Evolutionary conservation across 2,888 invertebrate species (phyloP).

Genomic region (Megastigmus dorsalis): DNA sequence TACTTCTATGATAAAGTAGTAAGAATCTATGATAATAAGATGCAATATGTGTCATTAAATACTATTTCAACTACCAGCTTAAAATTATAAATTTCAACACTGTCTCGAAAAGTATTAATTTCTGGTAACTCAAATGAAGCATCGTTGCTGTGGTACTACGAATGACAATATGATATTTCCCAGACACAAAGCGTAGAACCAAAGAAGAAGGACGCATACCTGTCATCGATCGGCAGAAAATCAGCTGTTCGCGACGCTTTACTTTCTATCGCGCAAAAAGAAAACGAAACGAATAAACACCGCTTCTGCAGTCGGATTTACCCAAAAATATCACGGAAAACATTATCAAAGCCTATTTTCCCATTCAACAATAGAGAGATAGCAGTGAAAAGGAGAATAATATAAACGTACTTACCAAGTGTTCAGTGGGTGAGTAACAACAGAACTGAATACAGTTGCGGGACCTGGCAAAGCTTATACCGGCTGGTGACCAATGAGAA

Average conservation of each 20-base stretch:
- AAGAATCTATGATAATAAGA: too few species aligned
- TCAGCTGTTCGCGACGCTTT: conserved; percentile 43
- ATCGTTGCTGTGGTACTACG: too few species aligned
- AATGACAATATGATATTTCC: too few species aligned
- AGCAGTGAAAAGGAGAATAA: background rate
- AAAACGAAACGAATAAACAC: background rate
- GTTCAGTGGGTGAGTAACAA: conserved; percentile 68
- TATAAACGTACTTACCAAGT: conserved; percentile 66
- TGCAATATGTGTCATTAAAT: too few species aligned
- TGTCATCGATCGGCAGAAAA: conserved; percentile 27
- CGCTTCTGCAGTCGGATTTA: background rate
- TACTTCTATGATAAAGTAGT: too few species aligned
- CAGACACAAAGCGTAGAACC: background rate
- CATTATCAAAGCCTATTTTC: background rate
- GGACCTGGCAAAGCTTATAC: conserved; percentile 66
- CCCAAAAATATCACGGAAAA: background rate
- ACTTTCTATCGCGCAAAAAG: background rate
- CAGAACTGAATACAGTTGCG: conserved; percentile 67
- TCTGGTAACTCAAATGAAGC: too few species aligned
- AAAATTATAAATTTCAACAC: too few species aligned
- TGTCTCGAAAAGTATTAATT: too few species aligned
- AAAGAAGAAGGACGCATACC: background rate
- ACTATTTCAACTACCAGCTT: too few species aligned
- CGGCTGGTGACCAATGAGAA: conserved; percentile 62
- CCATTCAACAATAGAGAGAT: background rate